Evolutionary conservation across 2,888 invertebrate genomes (phyloP).

Genomic region (Parnassius apollo): DNA sequence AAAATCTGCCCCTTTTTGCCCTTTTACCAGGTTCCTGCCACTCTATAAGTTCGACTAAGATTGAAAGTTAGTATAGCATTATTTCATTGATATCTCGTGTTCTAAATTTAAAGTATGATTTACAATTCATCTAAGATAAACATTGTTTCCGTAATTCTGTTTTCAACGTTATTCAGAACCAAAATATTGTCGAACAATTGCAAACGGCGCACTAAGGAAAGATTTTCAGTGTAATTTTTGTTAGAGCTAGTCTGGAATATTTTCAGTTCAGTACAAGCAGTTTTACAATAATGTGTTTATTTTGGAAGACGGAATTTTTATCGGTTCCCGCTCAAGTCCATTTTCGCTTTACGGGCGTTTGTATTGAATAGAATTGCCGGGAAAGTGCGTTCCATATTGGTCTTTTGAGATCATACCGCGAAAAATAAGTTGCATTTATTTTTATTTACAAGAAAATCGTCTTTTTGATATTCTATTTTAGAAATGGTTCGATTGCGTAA

Average conservation of each 20-base stretch:
- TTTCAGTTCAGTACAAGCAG: constrained; percentile 31
- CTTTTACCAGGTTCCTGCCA: no score
- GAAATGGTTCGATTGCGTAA: no score
- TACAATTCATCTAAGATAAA: no score
- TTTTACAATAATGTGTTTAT: constrained; percentile 48
- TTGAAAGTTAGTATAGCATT: no score
- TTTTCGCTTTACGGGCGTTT: constrained; percentile 62
- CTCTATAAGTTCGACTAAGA: no score
- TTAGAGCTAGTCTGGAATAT: background rate
- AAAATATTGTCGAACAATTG: background rate
- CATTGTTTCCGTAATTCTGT: no score
- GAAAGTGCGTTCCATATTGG: constrained; percentile 41
- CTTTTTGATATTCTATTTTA: no score
- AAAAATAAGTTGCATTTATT: constrained; percentile 8
- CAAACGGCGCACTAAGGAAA: background rate
- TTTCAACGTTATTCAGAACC: no score
- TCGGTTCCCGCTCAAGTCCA: constrained; percentile 53
- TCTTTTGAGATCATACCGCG: constrained; percentile 30
- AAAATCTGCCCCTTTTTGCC: no score
- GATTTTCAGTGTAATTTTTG: constrained; percentile 6
- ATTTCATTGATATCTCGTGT: no score
- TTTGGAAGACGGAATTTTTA: constrained; percentile 54
- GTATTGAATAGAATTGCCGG: constrained; percentile 71
- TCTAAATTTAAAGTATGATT: no score
- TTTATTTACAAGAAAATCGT: background rate